phyloP scores from a whole-genome alignment of 2,113 vertebrate genomes.

The Perognathus longimembris region DNA sequence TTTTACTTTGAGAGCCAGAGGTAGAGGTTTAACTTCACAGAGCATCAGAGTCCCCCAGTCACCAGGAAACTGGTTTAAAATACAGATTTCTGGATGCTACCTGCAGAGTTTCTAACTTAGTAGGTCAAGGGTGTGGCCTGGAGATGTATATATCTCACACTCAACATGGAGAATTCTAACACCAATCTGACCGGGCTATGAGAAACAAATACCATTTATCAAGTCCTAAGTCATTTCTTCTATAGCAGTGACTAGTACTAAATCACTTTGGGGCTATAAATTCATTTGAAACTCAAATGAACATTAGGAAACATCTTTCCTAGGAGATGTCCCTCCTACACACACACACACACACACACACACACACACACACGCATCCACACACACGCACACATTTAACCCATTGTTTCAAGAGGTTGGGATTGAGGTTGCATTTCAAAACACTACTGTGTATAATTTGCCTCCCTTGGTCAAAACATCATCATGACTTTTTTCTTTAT shows the following conservation, averaged over 20 bases:
- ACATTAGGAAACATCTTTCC: conserved; percentile 15
- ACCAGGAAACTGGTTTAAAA: conserved; percentile 4
- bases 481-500: neutral
- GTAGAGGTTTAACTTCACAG: neutral
- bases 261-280: neutral
- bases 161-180: neutral
- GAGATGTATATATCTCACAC: neutral
- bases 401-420: neutral
- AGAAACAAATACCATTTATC: conserved; percentile 23
- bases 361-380: too few species aligned
- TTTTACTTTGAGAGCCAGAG: conserved; percentile 7
- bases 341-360: too few species aligned
- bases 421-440: neutral
- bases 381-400: neutral
- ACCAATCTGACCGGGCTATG: neutral
- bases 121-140: neutral
- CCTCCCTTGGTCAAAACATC: neutral
- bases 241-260: neutral
- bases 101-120: neutral
- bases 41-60: neutral
- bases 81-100: neutral
- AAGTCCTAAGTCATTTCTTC: conserved; percentile 38
- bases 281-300: conserved; percentile 21
- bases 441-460: neutral
- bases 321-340: neutral